Evolutionary conservation across 37 sponge, comb jelly and placozoan genomes (phyloP), one percentile per base, ranked within the genome.

Genomic region (Aphrocallistes beatrix): DNA sequence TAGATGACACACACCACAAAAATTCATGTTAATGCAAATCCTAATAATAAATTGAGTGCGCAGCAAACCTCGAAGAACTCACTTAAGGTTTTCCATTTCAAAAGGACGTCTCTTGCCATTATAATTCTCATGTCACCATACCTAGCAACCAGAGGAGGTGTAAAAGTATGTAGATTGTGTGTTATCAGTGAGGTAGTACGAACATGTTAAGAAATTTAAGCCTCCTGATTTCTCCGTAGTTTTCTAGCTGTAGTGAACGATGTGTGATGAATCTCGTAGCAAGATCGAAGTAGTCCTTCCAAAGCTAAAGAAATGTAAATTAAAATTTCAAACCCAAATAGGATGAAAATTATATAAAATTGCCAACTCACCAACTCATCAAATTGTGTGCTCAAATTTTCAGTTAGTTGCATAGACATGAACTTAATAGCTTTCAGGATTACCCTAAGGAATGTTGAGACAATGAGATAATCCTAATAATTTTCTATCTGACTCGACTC

Each of bases 211-310:
- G 39, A 9, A 81, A 38, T 82, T 86, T 86, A 0, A 37, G 19
- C 21, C 47, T 50, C 25, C 13, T 51, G 39, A 81, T 28, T 42
- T 90, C 88, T 40, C 84, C 83, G 34, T 83, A 85, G 13, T 37
- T 36, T 49, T 88, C 91, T 32, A 88, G 37, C 84, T 90, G 86
- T 1, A 88, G 88, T 23, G 50, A 86, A 0, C 47, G 50, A 50
- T 90, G 86, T 32, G 84, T 82, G 13, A 84, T 30, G 83, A 87
- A 90, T 0, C 36, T 0, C 0, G 81, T 85, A 36, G 88, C 87
- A 37, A 87, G 37, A 30, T 37, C 40, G 83, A 90, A 90, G 83
- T 85, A 90, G 21, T 85, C 39, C 9, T 90, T 85, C 90, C 90
- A 90, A 19, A 90, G 48, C 82, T 51, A 36, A 47, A 75, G 38